Percentiles rank a stretch among this genome's conserved stretches.
Evolutionary conservation across 2,888 invertebrate species (phyloP).

Genomic region (Epistrophella euchroma): DNA sequence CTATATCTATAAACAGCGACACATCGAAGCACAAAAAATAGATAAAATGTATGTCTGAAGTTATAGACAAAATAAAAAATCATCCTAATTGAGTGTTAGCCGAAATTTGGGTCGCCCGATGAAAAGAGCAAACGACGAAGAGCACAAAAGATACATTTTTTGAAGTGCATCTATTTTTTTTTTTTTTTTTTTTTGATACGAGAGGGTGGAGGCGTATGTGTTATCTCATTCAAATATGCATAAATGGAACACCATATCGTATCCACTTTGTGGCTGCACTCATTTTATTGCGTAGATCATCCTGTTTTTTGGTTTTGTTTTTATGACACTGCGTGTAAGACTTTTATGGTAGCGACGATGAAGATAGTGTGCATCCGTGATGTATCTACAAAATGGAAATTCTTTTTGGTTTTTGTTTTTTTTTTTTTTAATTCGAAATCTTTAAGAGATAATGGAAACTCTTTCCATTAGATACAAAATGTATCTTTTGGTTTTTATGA

Average conservation of each 20-base stretch:
- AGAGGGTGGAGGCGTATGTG: conserved; percentile 47
- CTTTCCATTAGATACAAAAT: conserved; percentile 46
- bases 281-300: conserved; percentile 58
- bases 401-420: conserved; percentile 3
- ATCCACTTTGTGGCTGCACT: conserved; percentile 63
- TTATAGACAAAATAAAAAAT: conserved; percentile 46
- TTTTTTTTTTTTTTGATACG: background rate
- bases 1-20: conserved; percentile 11
- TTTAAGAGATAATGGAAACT: conserved; percentile 39
- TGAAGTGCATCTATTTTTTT: conserved; percentile 24
- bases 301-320: conserved; percentile 21
- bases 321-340: conserved; percentile 32
- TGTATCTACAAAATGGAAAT: conserved; percentile 2
- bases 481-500: conserved; percentile 37
- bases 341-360: conserved; percentile 43
- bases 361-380: conserved; percentile 10
- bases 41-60: conserved; percentile 42
- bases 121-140: conserved; percentile 48
- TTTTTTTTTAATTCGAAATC: conserved; percentile 46
- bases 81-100: conserved; percentile 72
- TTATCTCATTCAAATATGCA: conserved; percentile 47
- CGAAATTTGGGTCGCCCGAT: conserved; percentile 65
- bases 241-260: conserved; percentile 51
- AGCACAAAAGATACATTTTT: conserved; percentile 40
- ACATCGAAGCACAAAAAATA: background rate